phyloP scores from a whole-genome alignment of 2,113 vertebrate species.

The Brachirus orientalis region DNA sequence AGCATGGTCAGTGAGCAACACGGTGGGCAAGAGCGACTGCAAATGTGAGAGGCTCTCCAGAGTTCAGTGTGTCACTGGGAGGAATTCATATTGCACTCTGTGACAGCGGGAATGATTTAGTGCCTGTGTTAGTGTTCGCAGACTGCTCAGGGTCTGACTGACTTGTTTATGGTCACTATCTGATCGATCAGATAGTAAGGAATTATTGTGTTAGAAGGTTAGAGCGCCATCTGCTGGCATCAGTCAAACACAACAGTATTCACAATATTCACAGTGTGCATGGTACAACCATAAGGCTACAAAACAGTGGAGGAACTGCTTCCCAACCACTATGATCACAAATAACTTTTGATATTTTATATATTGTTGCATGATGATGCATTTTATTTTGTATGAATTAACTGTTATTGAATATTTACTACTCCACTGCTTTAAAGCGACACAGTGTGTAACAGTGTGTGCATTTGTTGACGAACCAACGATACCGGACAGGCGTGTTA shows the following conservation, averaged over 20 bases:
- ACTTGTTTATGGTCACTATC: slow-evolving; percentile 60
- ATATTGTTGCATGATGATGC: no score
- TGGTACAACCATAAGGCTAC: no score
- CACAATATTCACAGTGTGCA: no score
- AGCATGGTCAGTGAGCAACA: slow-evolving; percentile 32
- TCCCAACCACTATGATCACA: no score
- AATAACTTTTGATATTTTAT: no score
- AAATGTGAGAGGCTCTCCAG: slow-evolving; percentile 31
- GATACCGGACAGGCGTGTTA: no score
- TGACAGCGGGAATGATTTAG: slow-evolving; percentile 32
- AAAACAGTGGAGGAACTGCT: no score
- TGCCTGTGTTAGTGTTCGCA: slow-evolving; percentile 26
- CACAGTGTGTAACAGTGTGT: no score
- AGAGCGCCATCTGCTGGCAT: slow-evolving; percentile 62
- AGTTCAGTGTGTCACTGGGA: slow-evolving; percentile 65
- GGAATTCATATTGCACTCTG: slow-evolving; percentile 15
- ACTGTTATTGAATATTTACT: no score
- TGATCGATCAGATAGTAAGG: slow-evolving; percentile 33
- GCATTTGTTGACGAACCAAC: no score
- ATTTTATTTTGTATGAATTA: no score
- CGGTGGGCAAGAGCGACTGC: neutral
- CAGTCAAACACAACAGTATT: neutral
- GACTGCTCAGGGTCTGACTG: slow-evolving; percentile 37
- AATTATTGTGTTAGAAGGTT: slow-evolving; percentile 1
- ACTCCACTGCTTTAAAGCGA: no score